Percentiles rank a stretch among this genome's conserved stretches.
Evolutionary conservation across 2,797 vertebrate genomes (phyloP).

Genomic region (Rhadinocentrus ornatus): DNA sequence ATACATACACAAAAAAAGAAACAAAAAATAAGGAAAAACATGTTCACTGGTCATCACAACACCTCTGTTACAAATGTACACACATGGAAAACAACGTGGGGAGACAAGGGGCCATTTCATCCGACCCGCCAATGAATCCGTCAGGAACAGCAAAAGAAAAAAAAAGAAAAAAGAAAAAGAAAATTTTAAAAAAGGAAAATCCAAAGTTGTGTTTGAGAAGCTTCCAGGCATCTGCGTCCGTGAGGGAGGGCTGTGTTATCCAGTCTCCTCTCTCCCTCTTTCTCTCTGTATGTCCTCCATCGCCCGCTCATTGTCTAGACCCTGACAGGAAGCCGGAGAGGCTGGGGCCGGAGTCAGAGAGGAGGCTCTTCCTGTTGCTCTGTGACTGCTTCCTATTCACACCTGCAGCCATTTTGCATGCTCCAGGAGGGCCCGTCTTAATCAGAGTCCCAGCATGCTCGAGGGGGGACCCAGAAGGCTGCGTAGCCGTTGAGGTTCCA

Average conservation of each 20-base stretch:
- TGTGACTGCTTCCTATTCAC: constrained; percentile 79
- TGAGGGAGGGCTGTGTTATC: constrained; percentile 51
- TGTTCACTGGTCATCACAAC: constrained; percentile 77
- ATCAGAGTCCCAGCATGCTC: constrained; percentile 77
- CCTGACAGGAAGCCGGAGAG: constrained; percentile 81
- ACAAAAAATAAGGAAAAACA: constrained; percentile 31
- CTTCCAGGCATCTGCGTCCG: constrained; percentile 59
- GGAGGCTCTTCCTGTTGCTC: constrained; percentile 79
- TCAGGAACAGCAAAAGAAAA: constrained; percentile 32
- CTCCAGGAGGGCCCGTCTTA: constrained; percentile 70
- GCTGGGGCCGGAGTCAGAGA: constrained; percentile 73
- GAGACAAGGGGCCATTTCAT: constrained; percentile 11
- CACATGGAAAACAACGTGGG: constrained; percentile 61
- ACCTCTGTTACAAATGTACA: constrained; percentile 82
- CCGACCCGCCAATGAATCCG: constrained; percentile 56
- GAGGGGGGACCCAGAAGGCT: constrained; percentile 75
- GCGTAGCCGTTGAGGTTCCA: constrained; percentile 63
- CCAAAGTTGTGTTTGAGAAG: constrained; percentile 63
- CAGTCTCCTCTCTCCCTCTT: constrained; percentile 59
- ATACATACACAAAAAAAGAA: constrained; percentile 80
- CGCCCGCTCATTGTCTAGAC: constrained; percentile 79
- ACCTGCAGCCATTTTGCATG: constrained; percentile 75
- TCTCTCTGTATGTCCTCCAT: constrained; percentile 53
- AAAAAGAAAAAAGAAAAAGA: constrained; percentile 14
- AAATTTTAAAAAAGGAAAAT: constrained; percentile 33